Base-by-base conservation (phyloP, 2,888 invertebrate genomes). In the Perizoma affinitatum region DNA sequence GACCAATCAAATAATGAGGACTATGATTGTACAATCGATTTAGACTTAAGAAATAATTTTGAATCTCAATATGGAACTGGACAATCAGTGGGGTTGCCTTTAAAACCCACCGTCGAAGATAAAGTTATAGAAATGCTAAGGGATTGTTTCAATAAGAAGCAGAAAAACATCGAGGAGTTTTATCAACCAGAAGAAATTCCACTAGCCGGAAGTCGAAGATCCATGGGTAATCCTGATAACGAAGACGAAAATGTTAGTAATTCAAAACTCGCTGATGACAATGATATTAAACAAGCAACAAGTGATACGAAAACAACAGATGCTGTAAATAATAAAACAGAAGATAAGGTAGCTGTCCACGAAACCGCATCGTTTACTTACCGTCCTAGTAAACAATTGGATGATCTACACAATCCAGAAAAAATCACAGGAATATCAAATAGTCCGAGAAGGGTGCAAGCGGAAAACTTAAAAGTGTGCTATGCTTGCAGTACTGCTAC, bases 401-500 rank as follows among this genome's bases (percentile, higher is more conserved):
- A 54, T 45, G 58, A 56, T 36, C 47, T 74, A 33, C 50, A 54
- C 5, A 74, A 82, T 52, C 83, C 84, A 47, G 72, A 76, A 6
- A 74, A 63, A 61, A 79, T 76, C n/a, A 54, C 61, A 33, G 80
- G 74, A 33, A 65, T 82, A 49, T 58, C 74, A 48, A 60, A 69
- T 4, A 48, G 80, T 7, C 50, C 51, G n/a, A 48, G 55, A 33
- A 55, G 43, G 36, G 58, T 40, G 44, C 44, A 11, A 35, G 47
- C 34, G 6, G 54, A 40, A 33, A 33, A 34, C 6, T 43, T 54
- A 7, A 79, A 80, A 74, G 74, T 86, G 7, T 90, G 90, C 68
- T 89, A 83, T 60, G 88, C 89, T 34, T 90, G 88, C 58, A 87
- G 83, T 46, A 82, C 83, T 42, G 74, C 76, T 5, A 81, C 67